Percentiles rank a stretch among this genome's conserved stretches.
Conservation (phyloP, 1,140 invertebrate species). For the Nymphalis io region DNA sequence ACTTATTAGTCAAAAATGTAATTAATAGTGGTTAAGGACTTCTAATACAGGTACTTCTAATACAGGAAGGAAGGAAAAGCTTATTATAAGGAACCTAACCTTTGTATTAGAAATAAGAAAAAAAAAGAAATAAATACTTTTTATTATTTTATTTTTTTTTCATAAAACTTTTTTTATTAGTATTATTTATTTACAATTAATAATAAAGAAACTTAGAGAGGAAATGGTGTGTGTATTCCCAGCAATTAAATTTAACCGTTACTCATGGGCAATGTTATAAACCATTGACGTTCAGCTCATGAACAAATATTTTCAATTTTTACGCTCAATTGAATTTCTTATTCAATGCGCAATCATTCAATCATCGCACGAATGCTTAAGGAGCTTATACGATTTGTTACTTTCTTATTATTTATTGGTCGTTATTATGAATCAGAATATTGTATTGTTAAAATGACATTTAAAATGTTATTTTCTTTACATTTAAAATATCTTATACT, state of each 20-base stretch:
- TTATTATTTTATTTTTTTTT: too few relatives aligned
- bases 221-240: neutral
- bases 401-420: constrained; percentile 13
- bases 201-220: neutral
- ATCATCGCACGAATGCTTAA: constrained; percentile 15
- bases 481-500: too few relatives aligned
- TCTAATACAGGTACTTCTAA: too few relatives aligned
- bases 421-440: neutral
- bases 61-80: too few relatives aligned
- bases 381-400: constrained; percentile 20
- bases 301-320: constrained; percentile 23
- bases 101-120: too few relatives aligned
- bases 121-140: too few relatives aligned
- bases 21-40: too few relatives aligned
- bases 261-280: neutral
- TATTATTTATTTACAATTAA: neutral
- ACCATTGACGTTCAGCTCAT: constrained; percentile 5
- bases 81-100: too few relatives aligned
- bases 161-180: neutral
- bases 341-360: constrained; percentile 25
- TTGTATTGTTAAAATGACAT: neutral
- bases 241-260: constrained; percentile 4
- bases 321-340: constrained; percentile 24
- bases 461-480: neutral
- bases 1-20: too few relatives aligned